Evolutionary conservation across 2,797 vertebrate genomes (phyloP), one percentile per base, ranked within the genome.

Genomic region (Phataginus tetradactyla): DNA sequence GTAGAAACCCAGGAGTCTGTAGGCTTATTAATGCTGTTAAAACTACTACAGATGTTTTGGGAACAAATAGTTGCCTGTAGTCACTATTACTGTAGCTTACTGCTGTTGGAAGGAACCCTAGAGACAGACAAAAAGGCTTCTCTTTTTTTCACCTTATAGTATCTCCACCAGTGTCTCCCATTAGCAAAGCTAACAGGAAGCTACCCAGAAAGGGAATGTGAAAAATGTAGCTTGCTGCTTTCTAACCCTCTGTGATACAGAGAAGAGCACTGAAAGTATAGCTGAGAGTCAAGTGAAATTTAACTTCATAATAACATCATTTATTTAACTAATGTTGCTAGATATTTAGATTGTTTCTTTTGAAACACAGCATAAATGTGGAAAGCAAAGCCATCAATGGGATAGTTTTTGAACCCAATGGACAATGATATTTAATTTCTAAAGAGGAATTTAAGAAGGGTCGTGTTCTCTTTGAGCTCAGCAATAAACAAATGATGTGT

Each of bases 21-120:
- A 96, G 75, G 27, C 53, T 92, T 92, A 81, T 21, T 79, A 79
- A 89, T 74, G 66, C 51, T 85, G 37, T 69, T 89, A 94, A 91
- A 92, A 94, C 11, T 32, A 32, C 71, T 57, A 93, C 57, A 87
- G 39, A 51, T 89, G 10, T 68, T 86, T 86, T 25, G 63, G 68
- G 57, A 90, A 92, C 64, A 77, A 71, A 83, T 12, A 53, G 15
- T 78, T 92, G 51, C 42, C 80, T 83, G 29, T 25, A 66, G 89
- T 90, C 34, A 69, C 53, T 42, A 25, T 77, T 87, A 45, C 34
- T 89, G 55, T 57, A 90, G 57, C 81, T 45, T 68, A n/a, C 51
- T 77, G 61, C 25, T 83, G 42, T 25, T 84, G 32, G 42, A 80
- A 64, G 27, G 49, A 92, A 42, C 42, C 32, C n/a, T 15, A 49